Evolutionary conservation across 2,797 vertebrate genomes (phyloP).

Genomic region (Sebastes nivosus): DNA sequence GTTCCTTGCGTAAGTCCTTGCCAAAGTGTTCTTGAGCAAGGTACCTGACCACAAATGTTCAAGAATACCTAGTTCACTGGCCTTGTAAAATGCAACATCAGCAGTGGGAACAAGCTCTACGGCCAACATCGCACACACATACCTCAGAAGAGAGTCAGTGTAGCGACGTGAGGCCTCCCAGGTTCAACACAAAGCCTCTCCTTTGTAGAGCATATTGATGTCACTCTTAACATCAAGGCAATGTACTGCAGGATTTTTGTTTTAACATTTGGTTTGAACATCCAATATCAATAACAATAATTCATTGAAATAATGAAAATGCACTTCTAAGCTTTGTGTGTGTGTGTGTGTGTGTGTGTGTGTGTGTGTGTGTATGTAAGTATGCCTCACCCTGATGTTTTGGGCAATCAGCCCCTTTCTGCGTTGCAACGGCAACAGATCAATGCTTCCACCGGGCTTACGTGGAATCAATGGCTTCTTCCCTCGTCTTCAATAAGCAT

Average conservation of each 20-base stretch:
- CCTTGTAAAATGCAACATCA: slow-evolving; percentile 54
- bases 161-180: neutral
- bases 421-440: slow-evolving; percentile 44
- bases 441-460: slow-evolving; percentile 52
- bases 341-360: slow-evolving; percentile 2
- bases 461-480: slow-evolving; percentile 57
- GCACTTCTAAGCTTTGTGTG: slow-evolving; percentile 41
- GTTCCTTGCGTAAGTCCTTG: neutral
- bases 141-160: slow-evolving; percentile 12
- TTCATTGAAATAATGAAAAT: slow-evolving; percentile 19
- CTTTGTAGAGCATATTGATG: neutral
- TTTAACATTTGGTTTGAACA: slow-evolving; percentile 8
- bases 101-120: slow-evolving; percentile 28
- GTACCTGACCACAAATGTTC: slow-evolving; percentile 48
- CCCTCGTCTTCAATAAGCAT: slow-evolving; percentile 55
- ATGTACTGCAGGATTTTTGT: neutral
- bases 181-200: slow-evolving; percentile 8
- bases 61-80: slow-evolving; percentile 28
- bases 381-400: slow-evolving; percentile 52
- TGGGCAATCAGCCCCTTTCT: slow-evolving; percentile 52
- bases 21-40: slow-evolving; percentile 42
- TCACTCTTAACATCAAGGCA: neutral
- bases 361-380: slow-evolving; percentile 7
- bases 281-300: neutral
- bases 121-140: slow-evolving; percentile 27